Evolutionary conservation across 2,113 vertebrate species (phyloP), one percentile per base, ranked within the genome.

Genomic region (Leptosomus discolor): DNA sequence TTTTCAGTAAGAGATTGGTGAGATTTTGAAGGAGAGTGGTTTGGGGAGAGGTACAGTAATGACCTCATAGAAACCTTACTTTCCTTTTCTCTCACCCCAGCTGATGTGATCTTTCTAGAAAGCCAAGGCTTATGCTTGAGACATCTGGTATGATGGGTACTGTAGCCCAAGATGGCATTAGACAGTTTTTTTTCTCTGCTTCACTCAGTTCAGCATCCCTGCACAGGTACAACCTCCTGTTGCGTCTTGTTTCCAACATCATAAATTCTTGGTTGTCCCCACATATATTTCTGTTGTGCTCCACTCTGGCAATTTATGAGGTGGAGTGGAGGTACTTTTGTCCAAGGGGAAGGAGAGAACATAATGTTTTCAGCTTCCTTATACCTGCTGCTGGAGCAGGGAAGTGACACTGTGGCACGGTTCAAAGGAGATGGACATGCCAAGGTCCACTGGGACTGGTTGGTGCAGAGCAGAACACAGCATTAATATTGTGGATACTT

Each of bases 161-260:
- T 32, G 15, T 12, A 81, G 39, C n/a, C 17, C 8, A 26, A 32
- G 29, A 21, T 63, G 32, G 3, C 15, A 5, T 41, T 73, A 74
- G 30, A 10, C n/a, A 58, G 32, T 24, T 71, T 67, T 67, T 57
- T 4, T n/a, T n/a, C n/a, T 23, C 39, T 15, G 7, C n/a, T 41
- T n/a, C 6, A 13, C 23, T 82, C 41, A 27, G 11, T 64, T 81
- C 39, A 60, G 36, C 43, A 37, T 78, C 30, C 15, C 22, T 23
- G 34, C 39, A 34, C 34, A 37, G 36, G 36, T 61, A 6, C 21
- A 68, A 36, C 43, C 24, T 67, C 23, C 51, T 68, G 12, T 39
- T 3, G 1, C 0, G 0, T 32, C 29, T 46, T 11, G 27, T 68
- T 64, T 73, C 27, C 29, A 21, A 64, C 51, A 67, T 50, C 57